Base-by-base conservation (phyloP, 2,888 invertebrate genomes). In the Galerucella calmariensis region DNA sequence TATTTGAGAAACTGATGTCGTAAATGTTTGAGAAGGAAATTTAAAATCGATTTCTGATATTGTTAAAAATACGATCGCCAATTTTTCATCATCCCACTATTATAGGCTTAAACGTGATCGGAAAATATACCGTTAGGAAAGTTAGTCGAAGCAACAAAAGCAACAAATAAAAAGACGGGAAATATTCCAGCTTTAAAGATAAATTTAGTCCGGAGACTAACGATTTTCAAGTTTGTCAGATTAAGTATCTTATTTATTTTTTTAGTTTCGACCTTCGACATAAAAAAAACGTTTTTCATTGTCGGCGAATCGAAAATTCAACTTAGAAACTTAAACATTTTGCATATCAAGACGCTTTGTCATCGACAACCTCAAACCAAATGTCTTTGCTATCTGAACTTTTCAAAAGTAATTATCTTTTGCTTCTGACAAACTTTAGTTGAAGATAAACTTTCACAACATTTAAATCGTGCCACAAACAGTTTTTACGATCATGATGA, bases 101-200 rank as follows among this genome's bases (percentile, higher is more conserved):
- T 35, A 61, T 61, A 41, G 12, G 61, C 61, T n/a, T 61, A 24
- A 61, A 35, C 61, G 61, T 61, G 61, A 61, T 61, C 61, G 61
- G 61, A 61, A 61, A 61, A 35, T 61, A 61, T 24, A 61, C 12
- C 35, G 4, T 58, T 12, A 14, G 35, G 35, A 41, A 41, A 48
- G 48, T 48, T 2, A 48, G 14, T 48, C 48, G 48, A 48, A 14
- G 48, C 11, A 12, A 14, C 14, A 14, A 48, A 48, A 14, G 48
- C 10, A 48, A 48, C 48, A 48, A 48, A 14, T 11, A 11, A 48
- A 46, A 48, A 48, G 14, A 14, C 48, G 14, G 14, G 11, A 48
- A 48, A 48, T 48, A 12, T 48, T 48, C 5, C 14, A 12, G 48
- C 12, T 4, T 48, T 12, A 48, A 48, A 12, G 14, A 48, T 48